phyloP scores from a whole-genome alignment of 2,797 vertebrate genomes.

The Propithecus deckenii region DNA sequence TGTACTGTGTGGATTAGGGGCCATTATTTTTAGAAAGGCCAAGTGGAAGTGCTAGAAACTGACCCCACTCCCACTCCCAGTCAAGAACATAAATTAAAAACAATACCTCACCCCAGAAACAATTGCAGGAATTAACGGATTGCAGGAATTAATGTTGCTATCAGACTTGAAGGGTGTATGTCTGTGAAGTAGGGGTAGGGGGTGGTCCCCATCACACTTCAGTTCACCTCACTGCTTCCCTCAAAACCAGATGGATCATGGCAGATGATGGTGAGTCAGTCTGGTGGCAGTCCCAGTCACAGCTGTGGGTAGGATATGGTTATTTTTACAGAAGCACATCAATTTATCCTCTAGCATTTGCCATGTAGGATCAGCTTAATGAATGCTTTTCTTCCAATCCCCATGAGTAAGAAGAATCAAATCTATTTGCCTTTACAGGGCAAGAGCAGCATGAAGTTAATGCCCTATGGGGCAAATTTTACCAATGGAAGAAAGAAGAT shows the following conservation, averaged over 20 bases:
- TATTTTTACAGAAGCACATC: background rate
- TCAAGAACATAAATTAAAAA: slow-evolving; percentile 31
- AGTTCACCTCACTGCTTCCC: background rate
- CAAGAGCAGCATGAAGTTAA: background rate
- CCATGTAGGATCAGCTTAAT: background rate
- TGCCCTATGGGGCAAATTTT: background rate
- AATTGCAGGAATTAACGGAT: background rate
- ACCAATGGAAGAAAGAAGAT: background rate
- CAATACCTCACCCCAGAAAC: background rate
- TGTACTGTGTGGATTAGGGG: background rate
- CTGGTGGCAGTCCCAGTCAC: background rate
- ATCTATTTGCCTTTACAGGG: background rate
- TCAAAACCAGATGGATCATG: background rate
- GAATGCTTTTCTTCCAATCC: background rate
- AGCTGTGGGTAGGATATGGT: background rate
- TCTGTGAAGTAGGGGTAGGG: too few species aligned
- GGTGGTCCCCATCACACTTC: background rate
- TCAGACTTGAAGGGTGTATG: background rate
- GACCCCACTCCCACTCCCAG: background rate
- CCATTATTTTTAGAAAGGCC: slow-evolving; percentile 8
- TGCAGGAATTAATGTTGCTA: background rate
- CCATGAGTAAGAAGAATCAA: background rate
- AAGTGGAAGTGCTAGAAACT: background rate
- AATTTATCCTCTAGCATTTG: slow-evolving; percentile 27
- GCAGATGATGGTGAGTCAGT: background rate